Base-by-base conservation (phyloP, 2,113 vertebrate species). In the Lanius collurio region DNA sequence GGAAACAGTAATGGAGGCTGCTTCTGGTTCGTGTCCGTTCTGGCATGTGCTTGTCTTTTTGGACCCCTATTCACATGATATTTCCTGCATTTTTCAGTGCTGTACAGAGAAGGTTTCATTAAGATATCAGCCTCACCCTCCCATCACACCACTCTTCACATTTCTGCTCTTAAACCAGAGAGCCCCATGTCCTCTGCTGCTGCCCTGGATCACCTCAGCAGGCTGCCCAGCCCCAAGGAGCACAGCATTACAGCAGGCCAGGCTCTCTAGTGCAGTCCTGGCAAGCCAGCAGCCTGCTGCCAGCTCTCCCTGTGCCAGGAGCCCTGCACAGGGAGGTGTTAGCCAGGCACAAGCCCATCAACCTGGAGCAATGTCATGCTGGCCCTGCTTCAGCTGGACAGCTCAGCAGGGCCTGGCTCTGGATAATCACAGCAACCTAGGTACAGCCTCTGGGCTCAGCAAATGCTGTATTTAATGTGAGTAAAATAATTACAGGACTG, bases 331-430 rank as follows among this genome's bases (percentile, higher is more conserved):
- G 65, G 23, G 18, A 13, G 30, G 26, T 31, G 5, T 15, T 18
- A 55, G 47, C 80, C 26, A 16, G 41, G 31, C 41, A 52, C 28
- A 47, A 71, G 27, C 60, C 60, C 23, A 4, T 35, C 0, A 0
- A 19, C 27, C 52, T 44, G 39, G 33, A 62, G 73, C 13, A 55
- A 6, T 0, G 1, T 8, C n/a, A 7, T 19, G 22, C 19, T 95
- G 77, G 63, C 63, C n/a, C 50, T 65, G 41, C n/a, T 92, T 94
- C 46, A 82, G 78, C 65, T 82, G 59, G 68, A 65, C 49, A 85
- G 49, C 67, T 83, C 53, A 50, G 73, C 56, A 63, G 28, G 19
- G 20, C 31, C 13, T 27, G 7, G 86, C 8, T 3, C 41, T 69
- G 71, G 17, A 28, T 63, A 74, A 79, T 59, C 52, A 87, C 47